Conservation (phyloP, 2,888 invertebrate species). For the Sarcophaga caerulescens region DNA sequence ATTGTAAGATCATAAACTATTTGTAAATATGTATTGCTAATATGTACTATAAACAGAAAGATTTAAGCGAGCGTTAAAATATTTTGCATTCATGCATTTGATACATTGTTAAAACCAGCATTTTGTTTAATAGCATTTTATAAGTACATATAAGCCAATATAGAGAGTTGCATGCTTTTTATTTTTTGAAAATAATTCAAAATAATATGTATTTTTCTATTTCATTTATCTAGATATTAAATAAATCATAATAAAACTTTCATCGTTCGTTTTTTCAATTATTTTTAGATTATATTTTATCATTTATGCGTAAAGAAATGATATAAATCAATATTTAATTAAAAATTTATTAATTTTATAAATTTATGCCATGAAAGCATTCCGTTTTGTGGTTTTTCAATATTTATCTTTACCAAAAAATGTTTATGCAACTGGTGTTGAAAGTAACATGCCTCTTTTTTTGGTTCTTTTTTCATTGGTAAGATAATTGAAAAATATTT, state of each 20-base stretch:
- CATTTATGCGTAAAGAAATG: constrained; percentile 60
- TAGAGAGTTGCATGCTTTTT: constrained; percentile 13
- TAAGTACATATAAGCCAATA: background rate
- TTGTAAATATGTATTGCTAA: background rate
- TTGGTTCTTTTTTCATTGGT: background rate
- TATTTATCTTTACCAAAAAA: background rate
- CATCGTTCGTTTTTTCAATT: constrained; percentile 42
- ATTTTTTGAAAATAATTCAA: constrained; percentile 2
- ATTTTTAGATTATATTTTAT: constrained; percentile 29
- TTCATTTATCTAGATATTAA: background rate
- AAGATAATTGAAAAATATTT: constrained; percentile 44
- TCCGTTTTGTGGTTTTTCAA: background rate
- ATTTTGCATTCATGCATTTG: background rate
- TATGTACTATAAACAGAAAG: background rate
- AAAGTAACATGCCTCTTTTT: constrained; percentile 41
- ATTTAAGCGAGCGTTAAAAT: background rate
- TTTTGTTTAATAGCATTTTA: constrained; percentile 3
- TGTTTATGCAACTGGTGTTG: constrained; percentile 44
- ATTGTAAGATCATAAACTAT: background rate
- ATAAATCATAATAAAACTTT: constrained; percentile 55
- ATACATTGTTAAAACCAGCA: background rate
- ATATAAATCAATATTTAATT: constrained; percentile 62
- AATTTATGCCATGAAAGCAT: constrained; percentile 55
- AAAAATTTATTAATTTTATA: constrained; percentile 45
- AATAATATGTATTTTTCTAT: constrained; percentile 22